Evolutionary conservation across 2,797 vertebrate species (phyloP).

Genomic region (Philypnodon macrostomus): DNA sequence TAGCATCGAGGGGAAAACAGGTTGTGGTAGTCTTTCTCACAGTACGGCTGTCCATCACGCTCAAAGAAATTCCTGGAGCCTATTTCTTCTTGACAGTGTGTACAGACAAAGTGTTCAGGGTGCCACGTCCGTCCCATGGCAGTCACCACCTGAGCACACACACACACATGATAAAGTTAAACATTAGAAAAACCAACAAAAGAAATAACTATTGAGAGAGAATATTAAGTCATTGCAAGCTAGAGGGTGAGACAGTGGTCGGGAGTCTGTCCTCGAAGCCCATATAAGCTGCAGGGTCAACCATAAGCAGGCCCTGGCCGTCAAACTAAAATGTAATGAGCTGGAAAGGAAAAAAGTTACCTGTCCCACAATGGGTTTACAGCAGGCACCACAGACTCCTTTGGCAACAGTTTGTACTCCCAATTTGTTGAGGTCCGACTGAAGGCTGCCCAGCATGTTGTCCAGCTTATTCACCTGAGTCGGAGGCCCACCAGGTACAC

Average conservation of each 20-base stretch:
- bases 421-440: conserved; percentile 93
- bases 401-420: conserved; percentile 94
- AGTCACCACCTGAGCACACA: conserved; percentile 84
- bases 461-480: conserved; percentile 95
- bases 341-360: conserved; percentile 68
- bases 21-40: conserved; percentile 93
- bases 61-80: conserved; percentile 97
- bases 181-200: not conserved
- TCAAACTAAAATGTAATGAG: too few species aligned
- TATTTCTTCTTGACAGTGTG: conserved; percentile 95
- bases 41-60: conserved; percentile 92
- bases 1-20: conserved; percentile 93
- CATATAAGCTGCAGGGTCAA: too few species aligned
- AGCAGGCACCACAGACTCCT: conserved; percentile 96
- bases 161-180: not conserved
- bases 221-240: too few species aligned
- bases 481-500: conserved; percentile 70
- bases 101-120: conserved; percentile 95
- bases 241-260: too few species aligned
- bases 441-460: conserved; percentile 94
- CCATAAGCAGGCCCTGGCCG: too few species aligned
- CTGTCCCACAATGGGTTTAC: conserved; percentile 95
- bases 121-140: conserved; percentile 98
- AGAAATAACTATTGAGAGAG: not conserved
- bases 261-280: too few species aligned